phyloP scores from a whole-genome alignment of 1,140 invertebrate genomes.

The Caerostris darwini region DNA sequence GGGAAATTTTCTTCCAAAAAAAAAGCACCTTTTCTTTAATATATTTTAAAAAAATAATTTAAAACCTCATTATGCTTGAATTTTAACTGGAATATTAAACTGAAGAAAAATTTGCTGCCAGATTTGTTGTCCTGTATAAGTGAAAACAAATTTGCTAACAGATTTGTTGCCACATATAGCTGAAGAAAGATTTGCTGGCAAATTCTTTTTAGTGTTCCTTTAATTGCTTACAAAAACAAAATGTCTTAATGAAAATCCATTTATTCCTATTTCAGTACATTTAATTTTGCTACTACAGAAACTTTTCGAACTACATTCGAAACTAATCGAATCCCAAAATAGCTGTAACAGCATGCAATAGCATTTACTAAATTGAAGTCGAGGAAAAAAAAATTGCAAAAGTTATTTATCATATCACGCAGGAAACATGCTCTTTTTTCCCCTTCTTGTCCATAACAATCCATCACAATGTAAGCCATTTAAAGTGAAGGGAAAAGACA shows the following conservation, averaged over 20 bases:
- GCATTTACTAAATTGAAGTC: neutral
- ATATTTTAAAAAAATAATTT: too few relatives aligned
- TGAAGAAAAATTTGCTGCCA: too few relatives aligned
- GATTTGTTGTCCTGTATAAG: too few relatives aligned
- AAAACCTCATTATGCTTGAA: too few relatives aligned
- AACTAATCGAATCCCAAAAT: constrained; percentile 8
- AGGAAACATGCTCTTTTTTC: neutral
- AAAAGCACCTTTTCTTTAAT: too few relatives aligned
- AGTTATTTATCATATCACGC: neutral
- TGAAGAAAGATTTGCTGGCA: too few relatives aligned
- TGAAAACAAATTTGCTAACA: too few relatives aligned
- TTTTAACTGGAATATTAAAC: too few relatives aligned
- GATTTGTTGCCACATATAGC: too few relatives aligned
- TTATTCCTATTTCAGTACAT: neutral
- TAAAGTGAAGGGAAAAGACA: neutral
- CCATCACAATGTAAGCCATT: neutral
- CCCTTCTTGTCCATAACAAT: neutral
- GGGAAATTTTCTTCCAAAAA: too few relatives aligned
- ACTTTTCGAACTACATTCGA: neutral
- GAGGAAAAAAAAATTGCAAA: neutral
- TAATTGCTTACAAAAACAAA: neutral
- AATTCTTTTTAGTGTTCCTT: too few relatives aligned
- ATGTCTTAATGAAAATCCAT: neutral
- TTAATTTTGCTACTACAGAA: neutral
- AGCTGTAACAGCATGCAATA: constrained; percentile 17